phyloP scores from a whole-genome alignment of 1,140 invertebrate genomes.

The Lordiphosa stackelbergi region DNA sequence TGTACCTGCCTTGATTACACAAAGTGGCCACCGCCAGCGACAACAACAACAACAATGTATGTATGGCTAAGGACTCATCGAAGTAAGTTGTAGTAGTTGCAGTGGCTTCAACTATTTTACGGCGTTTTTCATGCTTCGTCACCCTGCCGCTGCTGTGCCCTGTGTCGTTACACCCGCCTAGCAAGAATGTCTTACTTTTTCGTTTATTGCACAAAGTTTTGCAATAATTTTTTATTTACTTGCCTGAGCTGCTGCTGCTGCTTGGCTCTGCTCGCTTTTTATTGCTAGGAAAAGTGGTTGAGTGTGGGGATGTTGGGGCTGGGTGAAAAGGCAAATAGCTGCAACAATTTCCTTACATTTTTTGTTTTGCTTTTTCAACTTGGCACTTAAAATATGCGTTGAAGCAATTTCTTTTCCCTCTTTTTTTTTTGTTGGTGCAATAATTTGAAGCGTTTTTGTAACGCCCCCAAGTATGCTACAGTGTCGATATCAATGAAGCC shows the following conservation, averaged over 20 bases:
- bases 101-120: constrained; percentile 62
- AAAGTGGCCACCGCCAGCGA: constrained; percentile 21
- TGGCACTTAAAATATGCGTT: constrained; percentile 72
- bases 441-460: constrained; percentile 47
- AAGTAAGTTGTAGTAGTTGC: constrained; percentile 20
- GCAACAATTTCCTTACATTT: constrained; percentile 62
- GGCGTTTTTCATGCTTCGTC: constrained; percentile 63
- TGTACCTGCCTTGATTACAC: constrained; percentile 67
- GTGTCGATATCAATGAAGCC: constrained; percentile 4
- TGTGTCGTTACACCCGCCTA: constrained; percentile 5
- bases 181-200: constrained; percentile 67
- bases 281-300: constrained; percentile 52
- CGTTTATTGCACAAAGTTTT: constrained; percentile 71
- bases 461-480: constrained; percentile 45
- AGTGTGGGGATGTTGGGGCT: constrained; percentile 16
- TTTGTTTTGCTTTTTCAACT: constrained; percentile 24
- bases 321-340: constrained; percentile 57
- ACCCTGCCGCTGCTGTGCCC: constrained; percentile 10
- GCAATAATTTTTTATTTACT: constrained; percentile 75
- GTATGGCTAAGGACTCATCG: constrained; percentile 10
- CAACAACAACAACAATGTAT: constrained; percentile 13
- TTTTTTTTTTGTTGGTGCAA: constrained; percentile 18
- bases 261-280: constrained; percentile 36
- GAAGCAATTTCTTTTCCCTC: constrained; percentile 9
- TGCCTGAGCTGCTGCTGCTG: constrained; percentile 22